Evolutionary conservation across 2,113 vertebrate species (phyloP).

Genomic region (Chauna torquata): DNA sequence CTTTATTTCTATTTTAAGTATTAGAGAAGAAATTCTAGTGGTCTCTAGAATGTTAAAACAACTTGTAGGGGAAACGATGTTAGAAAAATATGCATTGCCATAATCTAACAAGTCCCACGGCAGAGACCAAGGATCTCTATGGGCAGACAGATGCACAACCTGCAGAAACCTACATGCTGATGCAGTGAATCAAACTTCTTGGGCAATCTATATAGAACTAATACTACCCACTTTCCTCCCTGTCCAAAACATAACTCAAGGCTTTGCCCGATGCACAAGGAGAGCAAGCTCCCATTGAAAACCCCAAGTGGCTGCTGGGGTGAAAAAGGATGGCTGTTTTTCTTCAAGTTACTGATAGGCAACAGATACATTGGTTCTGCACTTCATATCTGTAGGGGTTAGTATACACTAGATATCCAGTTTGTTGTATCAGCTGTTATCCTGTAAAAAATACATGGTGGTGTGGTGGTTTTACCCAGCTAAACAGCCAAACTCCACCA

Average conservation of each 20-base stretch:
- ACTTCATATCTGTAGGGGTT: not conserved
- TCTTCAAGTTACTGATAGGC: not conserved
- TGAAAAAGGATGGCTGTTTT: not conserved
- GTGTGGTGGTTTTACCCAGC: no score
- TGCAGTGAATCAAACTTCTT: not conserved
- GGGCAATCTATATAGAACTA: not conserved
- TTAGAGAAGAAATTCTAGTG: not conserved
- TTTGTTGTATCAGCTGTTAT: rapidly evolving
- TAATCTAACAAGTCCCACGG: not conserved
- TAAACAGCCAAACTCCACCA: no score
- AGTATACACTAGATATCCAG: not conserved
- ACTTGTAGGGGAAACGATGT: not conserved
- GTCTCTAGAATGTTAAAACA: not conserved
- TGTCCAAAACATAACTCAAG: not conserved
- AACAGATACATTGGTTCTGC: not conserved
- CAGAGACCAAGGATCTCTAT: not conserved
- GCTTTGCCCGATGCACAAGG: not conserved
- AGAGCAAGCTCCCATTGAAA: not conserved
- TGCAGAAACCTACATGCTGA: not conserved
- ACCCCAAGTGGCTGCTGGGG: not conserved
- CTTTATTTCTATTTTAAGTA: not conserved
- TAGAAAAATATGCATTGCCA: not conserved
- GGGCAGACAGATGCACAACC: not conserved
- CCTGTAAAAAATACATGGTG: not conserved
- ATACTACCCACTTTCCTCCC: not conserved